phyloP scores from a whole-genome alignment of 35 echinoderm and acorn worm genomes.

The Eucidaris tribuloides region DNA sequence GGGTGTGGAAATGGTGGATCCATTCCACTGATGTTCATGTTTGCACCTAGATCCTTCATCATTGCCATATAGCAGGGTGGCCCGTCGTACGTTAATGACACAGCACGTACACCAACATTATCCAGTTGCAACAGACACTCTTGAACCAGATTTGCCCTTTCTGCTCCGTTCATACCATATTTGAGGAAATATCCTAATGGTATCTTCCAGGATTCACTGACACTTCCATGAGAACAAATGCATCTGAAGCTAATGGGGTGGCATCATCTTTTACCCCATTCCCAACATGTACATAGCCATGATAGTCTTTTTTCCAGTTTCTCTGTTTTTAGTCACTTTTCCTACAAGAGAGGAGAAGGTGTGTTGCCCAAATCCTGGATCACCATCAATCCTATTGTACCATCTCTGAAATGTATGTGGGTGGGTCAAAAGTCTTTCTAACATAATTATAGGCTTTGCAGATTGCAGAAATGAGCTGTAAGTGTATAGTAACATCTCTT shows the following conservation, averaged over 20 bases:
- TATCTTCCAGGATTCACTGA: constrained; percentile 29
- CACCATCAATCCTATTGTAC: constrained; percentile 29
- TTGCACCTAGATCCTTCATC: constrained; percentile 23
- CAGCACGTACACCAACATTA: constrained; percentile 29
- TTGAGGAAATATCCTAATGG: constrained; percentile 39
- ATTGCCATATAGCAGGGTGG: constrained; percentile 48
- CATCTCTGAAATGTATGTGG: constrained; percentile 6
- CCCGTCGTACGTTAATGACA: constrained; percentile 53
- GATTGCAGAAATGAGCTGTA: too few species aligned
- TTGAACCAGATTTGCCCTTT: constrained; percentile 45
- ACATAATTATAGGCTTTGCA: constrained; percentile 47
- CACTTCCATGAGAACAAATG: constrained; percentile 50
- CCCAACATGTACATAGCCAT: constrained; percentile 50
- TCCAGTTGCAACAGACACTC: constrained; percentile 2
- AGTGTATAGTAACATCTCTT: too few species aligned
- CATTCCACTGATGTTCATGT: neutral
- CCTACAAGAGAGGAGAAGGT: constrained; percentile 1
- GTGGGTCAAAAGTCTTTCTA: constrained; percentile 37
- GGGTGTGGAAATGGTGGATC: constrained; percentile 53
- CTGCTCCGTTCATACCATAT: constrained; percentile 35
- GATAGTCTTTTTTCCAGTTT: neutral
- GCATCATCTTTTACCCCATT: constrained; percentile 21
- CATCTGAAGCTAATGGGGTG: constrained; percentile 27
- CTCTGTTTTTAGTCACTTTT: constrained; percentile 1
- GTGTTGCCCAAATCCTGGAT: constrained; percentile 13